Base-by-base conservation (phyloP, 2,797 vertebrate species). In the Prunella strophiata region DNA sequence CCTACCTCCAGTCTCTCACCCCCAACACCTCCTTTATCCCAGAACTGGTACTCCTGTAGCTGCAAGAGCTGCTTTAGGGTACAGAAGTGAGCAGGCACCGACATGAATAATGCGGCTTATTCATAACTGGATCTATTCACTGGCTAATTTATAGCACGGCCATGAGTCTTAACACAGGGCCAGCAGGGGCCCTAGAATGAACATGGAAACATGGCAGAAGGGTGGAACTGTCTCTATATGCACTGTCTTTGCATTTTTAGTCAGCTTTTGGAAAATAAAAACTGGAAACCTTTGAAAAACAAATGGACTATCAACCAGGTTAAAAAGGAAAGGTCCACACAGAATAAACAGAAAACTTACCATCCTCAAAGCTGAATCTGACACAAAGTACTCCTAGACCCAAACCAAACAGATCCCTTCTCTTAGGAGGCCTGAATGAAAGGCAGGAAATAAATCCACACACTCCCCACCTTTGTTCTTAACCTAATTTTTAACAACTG, bases 101-200 rank as follows among this genome's bases (percentile, higher is more conserved):
- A 57, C 47, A 45, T 68, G 50, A 74, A 32, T 91, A 80, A 65
- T 2, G 3, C 19, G 4, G 5, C 12, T 85, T 50, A 30, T 57
- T 77, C 57, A 62, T 55, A 83, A 48, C 17, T 62, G 47, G 17
- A 55, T 89, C 59, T 91, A 14, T 40, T 83, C 57, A 57, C 13
- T 61, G 27, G 38, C 21, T 30, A 30, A 25, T 34, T 59, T 48
- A 52, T 3, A 59, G 55, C 23, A 42, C 13, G 10, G 36, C 23
- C 43, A 18, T 10, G 13, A 74, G 50, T 55, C 29, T 29, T 77
- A 42, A 63, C 1, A 2, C 1, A 48, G 40, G 52, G 61, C 30
- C 50, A 70, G 59, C 0, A 0, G 1, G 17, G 22, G 11, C 55
- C 18, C 45, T 88, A 57, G 42, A 91, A 74, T 5, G 34, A 67